Evolutionary conservation across 2,888 invertebrate species (phyloP), one percentile per base, ranked within the genome.

Genomic region (Aphodius granarius): DNA sequence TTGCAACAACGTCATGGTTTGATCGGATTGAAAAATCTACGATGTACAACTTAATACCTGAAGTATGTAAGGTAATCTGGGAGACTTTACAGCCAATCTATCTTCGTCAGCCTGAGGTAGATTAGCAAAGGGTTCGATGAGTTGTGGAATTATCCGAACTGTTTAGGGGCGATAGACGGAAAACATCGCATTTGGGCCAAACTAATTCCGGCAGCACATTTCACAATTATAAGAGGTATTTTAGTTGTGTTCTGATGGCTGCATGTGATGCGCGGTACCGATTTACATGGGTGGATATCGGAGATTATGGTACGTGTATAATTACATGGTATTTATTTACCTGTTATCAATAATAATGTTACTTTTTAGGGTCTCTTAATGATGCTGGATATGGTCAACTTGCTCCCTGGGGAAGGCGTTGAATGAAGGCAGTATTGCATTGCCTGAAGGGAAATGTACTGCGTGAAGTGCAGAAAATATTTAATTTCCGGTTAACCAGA

Each of bases 51-150:
- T 2, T 43, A 43, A 43, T 43, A 43, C 43, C 43, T n/a, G 77
- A 78, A 75, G 72, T 71, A 3, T 66, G 65, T 66, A 65, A 63
- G 17, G 70, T 16, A 63, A 21, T 63, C 3, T 63, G 73, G 72
- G 64, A 63, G 19, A 71, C n/a, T 18, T 71, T 79, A n/a, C 72
- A 74, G 64, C 66, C 72, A 20, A 62, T 72, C 6, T 78, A 79
- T 66, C 76, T 79, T 78, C 63, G 63, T 20, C 22, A 75, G 0
- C 76, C 76, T 2, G 74, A 71, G 0, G 63, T 73, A 19, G 16
- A 73, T 70, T 13, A 79, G 77, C 2, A 18, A 76, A 21, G 73
- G 76, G 19, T 80, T 65, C 71, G 66, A 77, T 0, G 0, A 63
- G 18, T 22, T 22, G 9, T 71, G 71, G 71, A 43, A 71, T 23